phyloP scores from a whole-genome alignment of 2,113 vertebrate species.

The Neofelis nebulosa region DNA sequence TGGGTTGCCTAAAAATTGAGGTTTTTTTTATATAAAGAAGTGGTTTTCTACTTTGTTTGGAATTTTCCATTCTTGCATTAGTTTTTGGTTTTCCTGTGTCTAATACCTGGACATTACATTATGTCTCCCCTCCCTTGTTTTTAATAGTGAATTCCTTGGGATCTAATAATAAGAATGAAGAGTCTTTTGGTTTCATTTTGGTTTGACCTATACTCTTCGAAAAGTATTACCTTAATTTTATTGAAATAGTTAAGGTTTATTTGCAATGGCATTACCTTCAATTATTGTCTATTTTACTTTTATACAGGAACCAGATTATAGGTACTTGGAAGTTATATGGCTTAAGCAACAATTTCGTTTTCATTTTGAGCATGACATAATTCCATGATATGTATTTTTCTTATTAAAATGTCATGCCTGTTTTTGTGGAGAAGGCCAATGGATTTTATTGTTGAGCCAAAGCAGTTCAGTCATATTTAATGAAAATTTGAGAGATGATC shows the following conservation, averaged over 20 bases:
- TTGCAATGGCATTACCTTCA: not conserved
- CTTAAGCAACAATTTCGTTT: not conserved
- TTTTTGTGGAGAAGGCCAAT: slow-evolving; percentile 18
- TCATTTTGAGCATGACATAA: slow-evolving; percentile 34
- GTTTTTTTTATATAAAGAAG: slow-evolving; percentile 13
- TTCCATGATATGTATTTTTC: slow-evolving; percentile 18
- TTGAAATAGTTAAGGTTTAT: not conserved
- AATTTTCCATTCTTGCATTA: not conserved
- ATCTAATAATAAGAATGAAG: not conserved
- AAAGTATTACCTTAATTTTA: slow-evolving; percentile 11
- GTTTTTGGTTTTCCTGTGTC: slow-evolving; percentile 34
- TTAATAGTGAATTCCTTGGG: not conserved
- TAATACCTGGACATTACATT: not conserved
- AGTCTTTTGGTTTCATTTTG: not conserved
- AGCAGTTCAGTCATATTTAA: not conserved
- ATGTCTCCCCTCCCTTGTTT: not conserved
- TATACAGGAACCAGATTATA: not conserved
- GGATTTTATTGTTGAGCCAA: not conserved
- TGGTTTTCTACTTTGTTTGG: not conserved
- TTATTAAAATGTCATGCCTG: not conserved
- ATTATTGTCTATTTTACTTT: slow-evolving; percentile 24
- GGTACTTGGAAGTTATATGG: not conserved
- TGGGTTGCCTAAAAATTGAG: not conserved
- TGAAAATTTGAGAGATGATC: slow-evolving; percentile 21
- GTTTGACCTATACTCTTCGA: not conserved